phyloP scores from a whole-genome alignment of 2,113 vertebrate species.

The Carollia perspicillata region DNA sequence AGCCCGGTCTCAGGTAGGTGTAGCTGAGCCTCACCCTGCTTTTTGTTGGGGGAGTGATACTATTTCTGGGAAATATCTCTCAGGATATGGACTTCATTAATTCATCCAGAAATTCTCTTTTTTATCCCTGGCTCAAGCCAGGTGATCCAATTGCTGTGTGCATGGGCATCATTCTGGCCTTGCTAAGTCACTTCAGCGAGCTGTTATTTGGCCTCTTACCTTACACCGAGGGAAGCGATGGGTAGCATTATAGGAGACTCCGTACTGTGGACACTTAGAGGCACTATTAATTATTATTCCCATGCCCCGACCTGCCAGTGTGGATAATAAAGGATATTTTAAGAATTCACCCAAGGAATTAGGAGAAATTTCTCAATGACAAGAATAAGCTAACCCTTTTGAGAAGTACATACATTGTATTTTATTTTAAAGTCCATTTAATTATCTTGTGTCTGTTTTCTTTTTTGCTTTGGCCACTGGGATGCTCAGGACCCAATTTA shows the following conservation, averaged over 20 bases:
- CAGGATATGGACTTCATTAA: not conserved
- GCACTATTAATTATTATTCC: not conserved
- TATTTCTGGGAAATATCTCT: not conserved
- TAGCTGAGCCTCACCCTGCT: not conserved
- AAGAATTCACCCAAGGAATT: not conserved
- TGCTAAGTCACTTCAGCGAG: not conserved
- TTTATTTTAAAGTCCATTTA: not conserved
- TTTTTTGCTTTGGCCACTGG: constrained; percentile 4
- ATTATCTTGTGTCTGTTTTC: not conserved
- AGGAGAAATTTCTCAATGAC: not conserved
- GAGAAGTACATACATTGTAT: not conserved
- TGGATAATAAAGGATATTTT: not conserved
- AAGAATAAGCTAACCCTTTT: not conserved
- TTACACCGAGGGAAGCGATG: not conserved
- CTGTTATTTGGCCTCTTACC: not conserved
- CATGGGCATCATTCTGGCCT: not conserved
- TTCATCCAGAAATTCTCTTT: constrained; percentile 2
- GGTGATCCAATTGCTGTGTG: not conserved
- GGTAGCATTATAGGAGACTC: not conserved
- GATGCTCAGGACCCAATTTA: not conserved
- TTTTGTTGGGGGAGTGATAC: not conserved
- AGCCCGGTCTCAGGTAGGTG: not conserved
- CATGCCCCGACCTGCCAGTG: not conserved
- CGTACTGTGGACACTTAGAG: not conserved
- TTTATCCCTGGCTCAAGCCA: not conserved